Evolutionary conservation across 2,888 invertebrate genomes (phyloP).

Genomic region (Melikaiella ostensackeni): DNA sequence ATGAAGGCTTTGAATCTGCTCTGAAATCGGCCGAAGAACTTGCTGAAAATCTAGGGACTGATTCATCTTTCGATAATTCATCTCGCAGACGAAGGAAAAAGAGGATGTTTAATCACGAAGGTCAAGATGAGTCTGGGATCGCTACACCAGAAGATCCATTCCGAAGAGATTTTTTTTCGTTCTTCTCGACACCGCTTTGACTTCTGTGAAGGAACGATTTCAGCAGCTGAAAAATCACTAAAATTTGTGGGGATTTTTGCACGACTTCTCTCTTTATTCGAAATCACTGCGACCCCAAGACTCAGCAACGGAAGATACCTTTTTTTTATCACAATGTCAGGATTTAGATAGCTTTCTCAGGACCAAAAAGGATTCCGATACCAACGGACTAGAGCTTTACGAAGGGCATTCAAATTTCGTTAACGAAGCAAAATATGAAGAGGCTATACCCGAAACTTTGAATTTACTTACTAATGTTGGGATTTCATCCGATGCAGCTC

Average conservation of each 20-base stretch:
- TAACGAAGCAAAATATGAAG: too few species aligned
- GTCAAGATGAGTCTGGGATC: conserved; percentile 22
- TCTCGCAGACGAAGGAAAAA: conserved; percentile 34
- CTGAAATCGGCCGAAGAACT: conserved; percentile 35
- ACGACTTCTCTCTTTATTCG: conserved; percentile 22
- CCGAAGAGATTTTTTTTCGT: conserved; percentile 27
- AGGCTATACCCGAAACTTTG: too few species aligned
- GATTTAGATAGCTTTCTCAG: conserved; percentile 31
- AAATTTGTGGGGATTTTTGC: conserved; percentile 40
- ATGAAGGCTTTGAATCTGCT: too few species aligned
- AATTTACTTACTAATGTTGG: too few species aligned
- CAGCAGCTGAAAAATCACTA: conserved; percentile 35
- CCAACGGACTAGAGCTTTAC: conserved; percentile 33
- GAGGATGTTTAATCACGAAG: conserved; percentile 42
- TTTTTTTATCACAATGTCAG: conserved; percentile 29
- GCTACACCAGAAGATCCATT: conserved; percentile 35
- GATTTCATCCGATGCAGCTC: too few species aligned
- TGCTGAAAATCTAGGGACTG: conserved; percentile 28
- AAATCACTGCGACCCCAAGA: background rate
- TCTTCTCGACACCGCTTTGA: conserved; percentile 16
- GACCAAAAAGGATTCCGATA: conserved; percentile 39
- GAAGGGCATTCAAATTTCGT: too few species aligned
- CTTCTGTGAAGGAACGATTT: conserved; percentile 39
- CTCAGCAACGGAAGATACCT: background rate
- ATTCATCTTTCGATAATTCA: too few species aligned